Evolutionary conservation across 2,888 invertebrate genomes (phyloP).

Genomic region (Stomorhina lunata): DNA sequence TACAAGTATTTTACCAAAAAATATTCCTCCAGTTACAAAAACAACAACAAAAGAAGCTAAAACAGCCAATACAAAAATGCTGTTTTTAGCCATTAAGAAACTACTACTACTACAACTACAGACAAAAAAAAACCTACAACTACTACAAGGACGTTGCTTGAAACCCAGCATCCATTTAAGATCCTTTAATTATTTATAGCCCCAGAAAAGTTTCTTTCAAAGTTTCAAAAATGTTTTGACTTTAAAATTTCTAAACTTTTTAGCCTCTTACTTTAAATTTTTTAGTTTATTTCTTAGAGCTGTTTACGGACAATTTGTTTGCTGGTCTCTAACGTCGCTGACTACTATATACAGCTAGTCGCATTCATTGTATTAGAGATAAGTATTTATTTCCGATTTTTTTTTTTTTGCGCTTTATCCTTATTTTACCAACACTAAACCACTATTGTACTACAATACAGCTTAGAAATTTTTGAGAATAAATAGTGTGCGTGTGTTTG

Average conservation of each 20-base stretch:
- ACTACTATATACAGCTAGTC: slow-evolving; percentile 10
- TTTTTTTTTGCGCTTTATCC: slow-evolving; percentile 7
- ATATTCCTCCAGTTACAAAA: slow-evolving; percentile 6
- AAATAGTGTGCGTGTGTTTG: slow-evolving; percentile 18
- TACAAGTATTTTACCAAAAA: slow-evolving; percentile 37
- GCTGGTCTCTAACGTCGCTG: slow-evolving; percentile 25
- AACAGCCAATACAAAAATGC: slow-evolving; percentile 34
- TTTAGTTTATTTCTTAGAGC: neutral
- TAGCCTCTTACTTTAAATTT: neutral
- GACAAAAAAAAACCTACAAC: slow-evolving; percentile 8
- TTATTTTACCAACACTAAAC: slow-evolving; percentile 36
- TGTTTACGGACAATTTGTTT: slow-evolving; percentile 2
- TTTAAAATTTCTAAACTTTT: neutral
- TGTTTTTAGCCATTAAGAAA: slow-evolving; percentile 43
- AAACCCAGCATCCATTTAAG: slow-evolving; percentile 18
- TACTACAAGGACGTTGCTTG: neutral
- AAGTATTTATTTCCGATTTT: slow-evolving; percentile 53
- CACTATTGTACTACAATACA: slow-evolving; percentile 50
- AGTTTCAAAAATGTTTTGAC: neutral
- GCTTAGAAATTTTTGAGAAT: slow-evolving; percentile 54
- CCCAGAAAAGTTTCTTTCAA: neutral
- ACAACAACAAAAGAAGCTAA: slow-evolving; percentile 22
- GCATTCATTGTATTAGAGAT: slow-evolving; percentile 46
- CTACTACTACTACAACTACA: slow-evolving; percentile 31
- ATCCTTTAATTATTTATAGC: neutral